These are phyloP conservation scores for Carterocephalus palaemon DNA, from an alignment of 2,888 invertebrate genomes.

Conservation along the genomic window DNA sequence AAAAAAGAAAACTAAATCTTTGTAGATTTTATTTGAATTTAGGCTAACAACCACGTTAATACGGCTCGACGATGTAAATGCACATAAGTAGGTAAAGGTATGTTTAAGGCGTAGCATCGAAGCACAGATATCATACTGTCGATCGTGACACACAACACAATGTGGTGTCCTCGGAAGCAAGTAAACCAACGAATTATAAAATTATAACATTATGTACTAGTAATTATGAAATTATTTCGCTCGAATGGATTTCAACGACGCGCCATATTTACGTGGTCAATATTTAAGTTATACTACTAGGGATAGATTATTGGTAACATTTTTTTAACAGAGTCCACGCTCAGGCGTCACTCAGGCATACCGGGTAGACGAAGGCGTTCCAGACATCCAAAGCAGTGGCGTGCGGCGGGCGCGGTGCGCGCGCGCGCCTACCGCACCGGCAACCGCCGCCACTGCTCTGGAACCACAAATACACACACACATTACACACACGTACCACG, in stretches of 20 bases:
- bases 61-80: slow-evolving; percentile 8
- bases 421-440: slow-evolving; percentile 78
- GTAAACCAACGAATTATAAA: no score
- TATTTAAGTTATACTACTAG: neutral
- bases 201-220: no score
- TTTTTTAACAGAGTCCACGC: slow-evolving; percentile 40
- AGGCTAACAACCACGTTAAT: slow-evolving; percentile 5
- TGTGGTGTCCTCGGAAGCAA: no score
- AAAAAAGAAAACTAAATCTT: no score
- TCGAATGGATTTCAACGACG: neutral
- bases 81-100: no score
- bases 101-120: no score
- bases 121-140: no score
- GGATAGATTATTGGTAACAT: neutral
- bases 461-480: slow-evolving; percentile 76
- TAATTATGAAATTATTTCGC: no score
- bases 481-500: slow-evolving; percentile 52
- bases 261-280: neutral
- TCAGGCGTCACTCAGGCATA: slow-evolving; percentile 76
- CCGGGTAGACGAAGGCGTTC: slow-evolving; percentile 83
- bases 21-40: no score
- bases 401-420: slow-evolving; percentile 84
- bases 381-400: slow-evolving; percentile 83
- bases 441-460: slow-evolving; percentile 81
- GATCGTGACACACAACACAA: no score